phyloP scores from a whole-genome alignment of 2,113 vertebrate species.

The Smithornis capensis region DNA sequence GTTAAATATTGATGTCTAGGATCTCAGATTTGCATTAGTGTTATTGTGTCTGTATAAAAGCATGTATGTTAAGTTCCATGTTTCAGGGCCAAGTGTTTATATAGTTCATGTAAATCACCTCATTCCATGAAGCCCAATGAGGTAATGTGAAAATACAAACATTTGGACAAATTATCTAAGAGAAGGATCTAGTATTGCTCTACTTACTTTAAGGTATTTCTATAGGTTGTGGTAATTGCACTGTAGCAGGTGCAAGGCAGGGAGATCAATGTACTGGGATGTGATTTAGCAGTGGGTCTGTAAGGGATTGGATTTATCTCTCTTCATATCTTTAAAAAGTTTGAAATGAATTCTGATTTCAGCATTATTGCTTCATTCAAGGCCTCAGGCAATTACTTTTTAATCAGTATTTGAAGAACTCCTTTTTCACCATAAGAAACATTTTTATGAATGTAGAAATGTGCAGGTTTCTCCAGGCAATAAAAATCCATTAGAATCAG shows the following conservation, averaged over 20 bases:
- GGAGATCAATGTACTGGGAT: neutral
- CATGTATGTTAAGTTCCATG: neutral
- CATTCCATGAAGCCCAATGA: neutral
- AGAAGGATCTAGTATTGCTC: neutral
- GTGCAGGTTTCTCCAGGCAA: neutral
- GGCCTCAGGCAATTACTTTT: constrained; percentile 25
- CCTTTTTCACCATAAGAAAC: constrained; percentile 22
- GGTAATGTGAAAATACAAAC: neutral
- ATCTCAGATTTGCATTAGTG: neutral
- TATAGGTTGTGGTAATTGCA: neutral
- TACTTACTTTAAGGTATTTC: neutral
- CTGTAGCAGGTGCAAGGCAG: no score
- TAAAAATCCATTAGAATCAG: neutral
- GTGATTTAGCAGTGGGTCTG: neutral
- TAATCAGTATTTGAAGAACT: constrained; percentile 25
- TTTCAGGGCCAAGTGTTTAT: neutral
- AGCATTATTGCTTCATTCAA: neutral
- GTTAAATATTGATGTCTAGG: neutral
- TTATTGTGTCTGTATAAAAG: neutral
- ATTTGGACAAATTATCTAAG: neutral
- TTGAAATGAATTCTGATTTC: constrained; percentile 20
- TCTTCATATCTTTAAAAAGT: neutral
- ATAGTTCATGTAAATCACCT: neutral
- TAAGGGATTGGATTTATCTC: neutral
- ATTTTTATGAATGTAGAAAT: constrained; percentile 2